phyloP scores from a whole-genome alignment of 2,113 vertebrate genomes.

The Stigmatopora argus region DNA sequence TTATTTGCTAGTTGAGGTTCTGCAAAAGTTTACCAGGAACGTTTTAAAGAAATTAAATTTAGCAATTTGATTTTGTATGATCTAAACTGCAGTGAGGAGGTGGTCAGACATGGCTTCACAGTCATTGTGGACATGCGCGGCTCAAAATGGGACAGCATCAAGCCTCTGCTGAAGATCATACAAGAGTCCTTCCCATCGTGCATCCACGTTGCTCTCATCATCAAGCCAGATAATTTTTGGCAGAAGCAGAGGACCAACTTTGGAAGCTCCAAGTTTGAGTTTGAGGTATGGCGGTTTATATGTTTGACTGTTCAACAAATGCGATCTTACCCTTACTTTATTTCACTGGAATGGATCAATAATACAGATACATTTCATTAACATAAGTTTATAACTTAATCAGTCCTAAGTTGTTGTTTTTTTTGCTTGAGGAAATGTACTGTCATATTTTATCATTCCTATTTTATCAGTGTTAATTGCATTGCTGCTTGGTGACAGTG shows the following conservation, averaged over 20 bases:
- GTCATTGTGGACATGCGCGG: constrained; percentile 99
- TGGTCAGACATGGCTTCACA: constrained; percentile 94
- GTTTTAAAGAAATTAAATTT: background rate
- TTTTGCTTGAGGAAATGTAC: background rate
- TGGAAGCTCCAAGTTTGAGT: constrained; percentile 98
- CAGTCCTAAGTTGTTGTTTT: no score
- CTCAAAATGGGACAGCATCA: constrained; percentile 98
- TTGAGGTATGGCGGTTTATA: constrained; percentile 77
- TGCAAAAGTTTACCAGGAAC: background rate
- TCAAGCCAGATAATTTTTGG: constrained; percentile 99
- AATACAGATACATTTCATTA: background rate
- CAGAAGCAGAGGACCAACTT: constrained; percentile 99
- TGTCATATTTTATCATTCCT: constrained; percentile 16
- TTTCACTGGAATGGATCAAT: background rate
- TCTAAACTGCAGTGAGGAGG: constrained; percentile 81
- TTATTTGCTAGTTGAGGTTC: background rate
- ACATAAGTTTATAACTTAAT: background rate
- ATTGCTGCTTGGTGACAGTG: constrained; percentile 48
- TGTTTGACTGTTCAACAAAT: background rate
- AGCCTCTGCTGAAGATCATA: constrained; percentile 94
- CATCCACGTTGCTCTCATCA: constrained; percentile 96
- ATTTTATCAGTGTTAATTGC: constrained; percentile 50
- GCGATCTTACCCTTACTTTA: background rate
- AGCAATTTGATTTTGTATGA: background rate
- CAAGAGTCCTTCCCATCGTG: constrained; percentile 96